phyloP scores from a whole-genome alignment of 2,888 invertebrate species.

The Cataglyphis cursor region DNA sequence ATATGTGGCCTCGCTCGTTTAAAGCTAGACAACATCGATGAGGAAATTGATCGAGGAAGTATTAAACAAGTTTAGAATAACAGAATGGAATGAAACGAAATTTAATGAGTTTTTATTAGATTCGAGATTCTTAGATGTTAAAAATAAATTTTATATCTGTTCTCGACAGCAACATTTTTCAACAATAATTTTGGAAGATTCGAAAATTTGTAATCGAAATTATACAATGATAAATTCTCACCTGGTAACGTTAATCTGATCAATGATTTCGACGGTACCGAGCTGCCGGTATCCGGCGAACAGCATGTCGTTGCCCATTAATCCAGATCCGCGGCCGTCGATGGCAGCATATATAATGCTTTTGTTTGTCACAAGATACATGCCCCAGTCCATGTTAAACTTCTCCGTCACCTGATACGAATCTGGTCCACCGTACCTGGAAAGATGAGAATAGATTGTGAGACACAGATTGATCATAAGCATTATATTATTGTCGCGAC shows the following conservation, averaged over 20 bases:
- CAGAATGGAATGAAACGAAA: neutral
- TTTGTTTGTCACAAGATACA: constrained; percentile 94
- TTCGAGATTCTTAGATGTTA: neutral
- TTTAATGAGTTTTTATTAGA: neutral
- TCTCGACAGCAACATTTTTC: neutral
- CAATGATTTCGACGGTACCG: constrained; percentile 96
- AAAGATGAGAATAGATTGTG: constrained; percentile 63
- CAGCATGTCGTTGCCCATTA: constrained; percentile 93
- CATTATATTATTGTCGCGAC: neutral
- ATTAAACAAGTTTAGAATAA: neutral
- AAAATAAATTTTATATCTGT: neutral
- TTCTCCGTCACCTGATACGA: constrained; percentile 94
- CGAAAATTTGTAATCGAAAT: neutral
- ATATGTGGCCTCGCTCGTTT: neutral
- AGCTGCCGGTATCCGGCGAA: constrained; percentile 94
- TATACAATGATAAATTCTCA: constrained; percentile 81
- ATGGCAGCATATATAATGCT: constrained; percentile 95
- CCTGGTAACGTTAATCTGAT: constrained; percentile 95
- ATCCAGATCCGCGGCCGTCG: constrained; percentile 96
- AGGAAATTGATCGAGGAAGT: neutral
- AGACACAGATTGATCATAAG: neutral
- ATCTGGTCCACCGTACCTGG: constrained; percentile 97
- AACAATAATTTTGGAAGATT: neutral
- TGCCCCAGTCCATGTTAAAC: constrained; percentile 95
- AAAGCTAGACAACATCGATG: neutral